Percentiles rank a stretch among this genome's conserved stretches.
Evolutionary conservation across 2,888 invertebrate species (phyloP).

Genomic region (Yponomeuta plumbellus): DNA sequence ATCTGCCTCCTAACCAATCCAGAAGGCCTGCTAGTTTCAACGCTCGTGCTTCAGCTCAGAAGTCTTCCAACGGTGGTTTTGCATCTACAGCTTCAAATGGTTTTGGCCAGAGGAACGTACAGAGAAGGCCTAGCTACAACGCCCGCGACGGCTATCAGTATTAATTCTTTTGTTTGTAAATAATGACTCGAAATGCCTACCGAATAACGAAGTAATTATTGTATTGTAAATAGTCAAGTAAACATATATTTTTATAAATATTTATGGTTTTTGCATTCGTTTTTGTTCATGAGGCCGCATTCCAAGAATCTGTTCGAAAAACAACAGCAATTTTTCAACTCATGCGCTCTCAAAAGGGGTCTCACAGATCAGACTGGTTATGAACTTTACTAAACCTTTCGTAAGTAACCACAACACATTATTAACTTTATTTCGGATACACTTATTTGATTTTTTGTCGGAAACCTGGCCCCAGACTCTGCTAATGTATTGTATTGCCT

Average conservation of each 20-base stretch:
- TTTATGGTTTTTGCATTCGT: not conserved
- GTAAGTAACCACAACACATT: no score
- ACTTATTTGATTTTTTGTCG: no score
- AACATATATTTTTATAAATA: not conserved
- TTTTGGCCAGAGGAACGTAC: slow-evolving; percentile 26
- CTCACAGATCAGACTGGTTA: no score
- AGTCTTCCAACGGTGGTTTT: slow-evolving; percentile 6
- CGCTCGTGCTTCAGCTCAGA: not conserved
- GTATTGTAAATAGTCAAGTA: not conserved
- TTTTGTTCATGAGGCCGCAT: not conserved
- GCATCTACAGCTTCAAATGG: slow-evolving; percentile 12
- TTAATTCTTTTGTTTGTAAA: slow-evolving; percentile 22
- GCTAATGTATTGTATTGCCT: no score
- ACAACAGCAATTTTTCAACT: no score
- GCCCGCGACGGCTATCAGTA: slow-evolving; percentile 45
- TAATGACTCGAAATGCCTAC: slow-evolving; percentile 21
- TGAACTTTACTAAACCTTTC: no score
- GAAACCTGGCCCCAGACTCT: no score
- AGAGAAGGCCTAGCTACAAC: slow-evolving; percentile 36
- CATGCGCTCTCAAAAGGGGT: no score
- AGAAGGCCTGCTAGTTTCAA: not conserved
- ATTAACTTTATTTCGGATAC: no score
- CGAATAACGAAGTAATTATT: slow-evolving; percentile 27
- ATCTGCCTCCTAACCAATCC: slow-evolving; percentile 39
- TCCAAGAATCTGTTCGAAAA: not conserved